These are phyloP conservation scores for Brenthis ino DNA, from an alignment of 2,888 invertebrate genomes.

Conservation along the genomic window DNA sequence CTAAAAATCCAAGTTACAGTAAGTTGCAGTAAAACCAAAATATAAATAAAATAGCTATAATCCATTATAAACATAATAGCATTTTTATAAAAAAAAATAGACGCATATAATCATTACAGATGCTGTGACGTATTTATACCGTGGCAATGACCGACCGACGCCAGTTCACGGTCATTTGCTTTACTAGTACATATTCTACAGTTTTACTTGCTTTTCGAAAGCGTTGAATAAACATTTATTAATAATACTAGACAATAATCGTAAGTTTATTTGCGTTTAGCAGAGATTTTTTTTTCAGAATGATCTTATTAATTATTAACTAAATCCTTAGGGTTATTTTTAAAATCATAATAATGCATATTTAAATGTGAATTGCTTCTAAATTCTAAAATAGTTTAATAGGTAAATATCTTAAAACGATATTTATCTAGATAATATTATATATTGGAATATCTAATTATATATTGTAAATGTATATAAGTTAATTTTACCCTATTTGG, in stretches of 20 bases:
- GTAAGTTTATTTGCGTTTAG: not conserved
- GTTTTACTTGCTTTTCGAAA: conserved; percentile 15
- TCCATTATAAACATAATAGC: conserved; percentile 10
- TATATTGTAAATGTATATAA: conserved; percentile 1
- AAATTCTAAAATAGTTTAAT: no score
- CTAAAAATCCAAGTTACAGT: no score
- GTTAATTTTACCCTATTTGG: conserved; percentile 44
- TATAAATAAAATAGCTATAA: not conserved
- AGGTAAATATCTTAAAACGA: no score
- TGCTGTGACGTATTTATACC: conserved; percentile 73
- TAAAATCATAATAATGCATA: no score
- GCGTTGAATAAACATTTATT: not conserved
- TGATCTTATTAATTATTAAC: no score
- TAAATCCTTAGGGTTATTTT: no score
- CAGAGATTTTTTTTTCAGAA: not conserved
- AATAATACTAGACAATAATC: conserved; percentile 28
- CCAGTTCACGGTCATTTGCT: conserved; percentile 75
- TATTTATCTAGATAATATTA: no score
- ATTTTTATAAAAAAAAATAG: conserved; percentile 29
- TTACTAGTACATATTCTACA: conserved; percentile 16
- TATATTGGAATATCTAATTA: no score
- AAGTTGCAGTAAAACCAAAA: no score
- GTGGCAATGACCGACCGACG: conserved; percentile 76
- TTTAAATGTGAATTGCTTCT: no score
- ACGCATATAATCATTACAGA: conserved; percentile 45